Conservation (phyloP, 2,888 invertebrate genomes). For the Chymomyza caudatula region DNA sequence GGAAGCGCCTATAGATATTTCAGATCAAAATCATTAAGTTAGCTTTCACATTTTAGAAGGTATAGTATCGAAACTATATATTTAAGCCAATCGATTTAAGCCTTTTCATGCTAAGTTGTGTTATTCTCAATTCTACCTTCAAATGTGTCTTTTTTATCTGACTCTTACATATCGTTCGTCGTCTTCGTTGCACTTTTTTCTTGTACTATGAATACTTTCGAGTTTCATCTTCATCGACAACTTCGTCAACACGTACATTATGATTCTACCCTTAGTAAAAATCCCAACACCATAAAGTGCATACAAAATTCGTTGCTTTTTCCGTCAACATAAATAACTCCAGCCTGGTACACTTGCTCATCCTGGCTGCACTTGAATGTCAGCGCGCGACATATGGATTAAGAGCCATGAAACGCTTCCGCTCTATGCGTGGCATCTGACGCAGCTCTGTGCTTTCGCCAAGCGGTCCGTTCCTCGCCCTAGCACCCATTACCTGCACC, state of each 20-base stretch:
- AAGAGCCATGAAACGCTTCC: conserved; percentile 55
- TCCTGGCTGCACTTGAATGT: conserved; percentile 11
- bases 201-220: too few relatives aligned
- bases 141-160: too few relatives aligned
- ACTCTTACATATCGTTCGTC: too few relatives aligned
- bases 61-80: too few relatives aligned
- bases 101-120: too few relatives aligned
- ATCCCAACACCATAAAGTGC: neutral
- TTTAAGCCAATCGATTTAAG: too few relatives aligned
- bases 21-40: too few relatives aligned
- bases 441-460: neutral
- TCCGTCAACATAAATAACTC: conserved; percentile 2
- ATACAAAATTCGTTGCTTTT: neutral
- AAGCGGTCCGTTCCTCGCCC: neutral
- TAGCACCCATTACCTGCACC: neutral
- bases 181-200: too few relatives aligned
- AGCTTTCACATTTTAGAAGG: too few relatives aligned
- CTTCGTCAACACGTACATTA: neutral
- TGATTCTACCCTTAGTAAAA: too few relatives aligned
- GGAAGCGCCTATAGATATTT: too few relatives aligned
- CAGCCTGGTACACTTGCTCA: neutral
- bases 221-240: neutral
- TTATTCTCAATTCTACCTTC: too few relatives aligned
- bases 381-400: conserved; percentile 64
- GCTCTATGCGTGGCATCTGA: neutral